Conservation (phyloP, 2,797 vertebrate species). For the Danio albolineatus region DNA sequence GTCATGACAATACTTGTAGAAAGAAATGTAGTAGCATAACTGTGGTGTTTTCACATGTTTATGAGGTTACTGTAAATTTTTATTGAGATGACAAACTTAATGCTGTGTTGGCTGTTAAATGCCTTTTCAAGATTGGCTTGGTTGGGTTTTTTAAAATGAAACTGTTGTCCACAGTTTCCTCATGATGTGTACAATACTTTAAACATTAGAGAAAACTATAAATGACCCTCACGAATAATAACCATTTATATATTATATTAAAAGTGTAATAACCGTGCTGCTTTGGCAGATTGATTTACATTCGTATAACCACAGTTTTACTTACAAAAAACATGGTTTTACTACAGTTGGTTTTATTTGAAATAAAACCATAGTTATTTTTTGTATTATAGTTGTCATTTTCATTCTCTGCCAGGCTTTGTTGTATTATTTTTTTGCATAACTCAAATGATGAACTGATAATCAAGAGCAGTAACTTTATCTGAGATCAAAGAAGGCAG, state of each 20-base stretch:
- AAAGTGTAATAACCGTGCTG: too few species aligned
- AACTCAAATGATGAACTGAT: background rate
- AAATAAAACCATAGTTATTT: background rate
- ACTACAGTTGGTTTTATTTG: too few species aligned
- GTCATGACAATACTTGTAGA: background rate
- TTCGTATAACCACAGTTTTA: too few species aligned
- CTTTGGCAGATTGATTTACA: too few species aligned
- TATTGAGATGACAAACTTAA: too few species aligned
- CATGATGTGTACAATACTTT: background rate
- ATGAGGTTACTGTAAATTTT: background rate
- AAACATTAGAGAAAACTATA: background rate
- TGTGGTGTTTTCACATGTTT: background rate
- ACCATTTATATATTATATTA: too few species aligned
- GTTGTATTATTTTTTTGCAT: background rate
- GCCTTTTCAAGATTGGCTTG: background rate
- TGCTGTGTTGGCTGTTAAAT: background rate
- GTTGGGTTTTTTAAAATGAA: too few species aligned
- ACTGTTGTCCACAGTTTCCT: background rate
- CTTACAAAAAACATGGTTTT: too few species aligned
- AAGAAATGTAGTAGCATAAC: background rate
- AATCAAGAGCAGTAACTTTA: background rate
- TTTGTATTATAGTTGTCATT: background rate
- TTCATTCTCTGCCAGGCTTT: background rate
- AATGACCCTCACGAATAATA: background rate
- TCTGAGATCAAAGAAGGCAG: constrained; percentile 34